These are phyloP conservation scores for Acanthis flammea DNA, from an alignment of 2,797 vertebrate species.

Conservation along the genomic window DNA sequence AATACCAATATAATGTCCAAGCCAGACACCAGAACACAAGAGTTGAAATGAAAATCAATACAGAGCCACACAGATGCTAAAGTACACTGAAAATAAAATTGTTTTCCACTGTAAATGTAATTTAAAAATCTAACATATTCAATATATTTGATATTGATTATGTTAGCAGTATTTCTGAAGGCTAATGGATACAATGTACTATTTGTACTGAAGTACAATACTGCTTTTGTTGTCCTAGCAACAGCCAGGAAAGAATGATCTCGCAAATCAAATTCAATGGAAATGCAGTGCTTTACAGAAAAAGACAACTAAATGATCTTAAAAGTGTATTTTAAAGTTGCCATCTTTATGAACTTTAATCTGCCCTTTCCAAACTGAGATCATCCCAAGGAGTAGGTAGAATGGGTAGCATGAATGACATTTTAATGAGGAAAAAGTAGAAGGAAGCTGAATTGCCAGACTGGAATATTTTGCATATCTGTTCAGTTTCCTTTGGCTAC, in stretches of 20 bases:
- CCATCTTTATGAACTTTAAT: neutral
- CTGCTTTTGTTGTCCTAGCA: conserved; percentile 75
- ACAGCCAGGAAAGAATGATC: conserved; percentile 62
- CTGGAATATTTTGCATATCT: neutral
- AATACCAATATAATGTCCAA: neutral
- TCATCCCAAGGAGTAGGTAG: neutral
- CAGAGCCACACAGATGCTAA: conserved; percentile 29
- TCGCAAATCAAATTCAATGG: conserved; percentile 58
- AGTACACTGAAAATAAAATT: conserved; percentile 68
- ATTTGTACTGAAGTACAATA: conserved; percentile 10
- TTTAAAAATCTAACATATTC: conserved; percentile 74
- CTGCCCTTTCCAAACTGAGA: neutral
- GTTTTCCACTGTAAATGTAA: conserved; percentile 68
- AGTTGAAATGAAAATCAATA: conserved; percentile 68
- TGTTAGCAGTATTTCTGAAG: conserved; percentile 68
- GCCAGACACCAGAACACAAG: neutral
- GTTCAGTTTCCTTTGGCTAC: neutral
- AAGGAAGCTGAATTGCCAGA: neutral
- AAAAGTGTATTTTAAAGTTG: neutral
- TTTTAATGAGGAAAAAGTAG: neutral
- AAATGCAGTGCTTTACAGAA: conserved; percentile 54
- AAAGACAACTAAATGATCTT: conserved; percentile 50
- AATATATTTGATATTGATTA: conserved; percentile 74
- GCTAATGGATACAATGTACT: conserved; percentile 64
- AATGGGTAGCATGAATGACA: neutral